phyloP scores from a whole-genome alignment of 2,113 vertebrate genomes.

The Polypterus bichir region DNA sequence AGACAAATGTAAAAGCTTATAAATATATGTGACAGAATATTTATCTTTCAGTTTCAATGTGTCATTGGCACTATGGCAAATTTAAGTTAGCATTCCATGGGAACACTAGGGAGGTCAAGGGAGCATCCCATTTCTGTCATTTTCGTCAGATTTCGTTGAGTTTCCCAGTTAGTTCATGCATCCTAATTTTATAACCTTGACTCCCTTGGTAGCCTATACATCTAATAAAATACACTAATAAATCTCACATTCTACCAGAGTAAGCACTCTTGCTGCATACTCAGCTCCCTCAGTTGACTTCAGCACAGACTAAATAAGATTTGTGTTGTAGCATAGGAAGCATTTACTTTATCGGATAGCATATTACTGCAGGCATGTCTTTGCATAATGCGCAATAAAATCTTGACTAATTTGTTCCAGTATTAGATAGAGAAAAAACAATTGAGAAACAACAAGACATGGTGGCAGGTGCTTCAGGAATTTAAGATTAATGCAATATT shows the following conservation, averaged over 20 bases:
- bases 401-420: slow-evolving; percentile 53
- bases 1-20: slow-evolving; percentile 1
- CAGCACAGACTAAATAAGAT: slow-evolving; percentile 56
- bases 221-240: slow-evolving; percentile 64
- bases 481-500: slow-evolving; percentile 14
- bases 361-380: slow-evolving; percentile 49
- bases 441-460: slow-evolving; percentile 40
- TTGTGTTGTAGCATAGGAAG: slow-evolving; percentile 47
- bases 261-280: slow-evolving; percentile 51
- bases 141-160: slow-evolving; percentile 16
- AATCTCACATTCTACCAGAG: slow-evolving; percentile 41
- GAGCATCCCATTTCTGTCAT: slow-evolving; percentile 11
- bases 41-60: slow-evolving; percentile 10
- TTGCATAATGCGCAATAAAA: slow-evolving; percentile 50
- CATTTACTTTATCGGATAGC: slow-evolving; percentile 59
- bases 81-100: slow-evolving; percentile 13
- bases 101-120: slow-evolving; percentile 8
- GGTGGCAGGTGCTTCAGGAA: slow-evolving; percentile 35
- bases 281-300: slow-evolving; percentile 52
- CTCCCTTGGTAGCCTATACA: slow-evolving; percentile 34
- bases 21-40: neutral
- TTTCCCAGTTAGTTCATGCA: slow-evolving; percentile 26
- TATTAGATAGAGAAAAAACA: slow-evolving; percentile 50
- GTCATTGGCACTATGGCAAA: neutral
- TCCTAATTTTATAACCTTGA: slow-evolving; percentile 42